Conservation (phyloP, 2,797 vertebrate species). For the Trematomus bernacchii region DNA sequence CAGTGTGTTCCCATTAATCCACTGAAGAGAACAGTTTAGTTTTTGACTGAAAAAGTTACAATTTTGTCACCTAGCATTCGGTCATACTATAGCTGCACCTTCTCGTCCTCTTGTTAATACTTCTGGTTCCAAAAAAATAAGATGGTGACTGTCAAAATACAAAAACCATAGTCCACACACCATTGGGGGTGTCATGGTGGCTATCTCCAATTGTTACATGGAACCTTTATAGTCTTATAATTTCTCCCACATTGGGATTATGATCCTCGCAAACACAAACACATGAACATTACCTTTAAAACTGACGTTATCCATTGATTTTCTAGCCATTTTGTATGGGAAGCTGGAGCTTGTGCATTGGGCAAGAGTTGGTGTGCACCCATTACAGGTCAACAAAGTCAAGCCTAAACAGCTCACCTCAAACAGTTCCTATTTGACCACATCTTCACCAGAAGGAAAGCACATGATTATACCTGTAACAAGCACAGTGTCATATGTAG, state of each 20-base stretch:
- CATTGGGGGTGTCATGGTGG: no score
- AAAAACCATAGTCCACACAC: no score
- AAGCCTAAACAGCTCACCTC: background rate
- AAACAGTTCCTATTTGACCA: background rate
- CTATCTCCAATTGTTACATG: no score
- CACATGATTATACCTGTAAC: background rate
- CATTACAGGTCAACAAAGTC: background rate
- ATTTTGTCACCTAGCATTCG: no score
- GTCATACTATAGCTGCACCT: no score
- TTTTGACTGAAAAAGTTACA: background rate
- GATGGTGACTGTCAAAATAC: no score
- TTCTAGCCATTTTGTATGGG: background rate
- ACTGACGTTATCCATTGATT: background rate
- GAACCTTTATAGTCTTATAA: no score
- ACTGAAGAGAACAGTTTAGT: background rate
- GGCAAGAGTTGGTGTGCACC: background rate
- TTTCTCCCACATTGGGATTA: background rate
- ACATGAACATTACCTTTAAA: background rate
- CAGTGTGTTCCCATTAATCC: conserved; percentile 3
- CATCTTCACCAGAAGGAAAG: conserved; percentile 5
- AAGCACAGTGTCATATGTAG: background rate
- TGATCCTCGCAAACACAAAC: background rate
- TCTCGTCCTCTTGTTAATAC: no score
- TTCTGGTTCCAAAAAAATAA: no score
- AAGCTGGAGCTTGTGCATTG: background rate